phyloP scores from a whole-genome alignment of 2,113 vertebrate species.

The Catharus bicknelli region DNA sequence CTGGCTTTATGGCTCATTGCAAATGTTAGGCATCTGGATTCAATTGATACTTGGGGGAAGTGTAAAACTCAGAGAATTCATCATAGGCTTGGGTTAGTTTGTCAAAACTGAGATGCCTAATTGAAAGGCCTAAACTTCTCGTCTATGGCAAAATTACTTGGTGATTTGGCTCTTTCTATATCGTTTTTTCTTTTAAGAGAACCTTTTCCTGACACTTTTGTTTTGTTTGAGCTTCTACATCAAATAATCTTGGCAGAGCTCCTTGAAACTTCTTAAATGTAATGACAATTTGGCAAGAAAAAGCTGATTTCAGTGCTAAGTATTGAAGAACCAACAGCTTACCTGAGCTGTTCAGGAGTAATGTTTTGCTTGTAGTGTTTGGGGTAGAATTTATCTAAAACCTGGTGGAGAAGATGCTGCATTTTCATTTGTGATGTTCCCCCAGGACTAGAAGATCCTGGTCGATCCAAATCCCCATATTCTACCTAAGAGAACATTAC shows the following conservation, averaged over 20 bases:
- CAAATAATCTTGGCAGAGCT: background rate
- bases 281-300: background rate
- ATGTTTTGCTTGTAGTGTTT: constrained; percentile 84
- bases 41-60: background rate
- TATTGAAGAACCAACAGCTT: background rate
- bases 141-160: background rate
- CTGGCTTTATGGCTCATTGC: background rate
- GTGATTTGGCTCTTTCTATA: background rate
- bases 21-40: background rate
- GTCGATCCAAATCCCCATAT: constrained; percentile 82
- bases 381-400: constrained; percentile 87
- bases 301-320: background rate
- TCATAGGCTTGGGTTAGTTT: background rate
- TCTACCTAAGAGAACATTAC: constrained; percentile 74
- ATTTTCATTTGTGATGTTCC: constrained; percentile 77
- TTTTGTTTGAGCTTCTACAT: background rate
- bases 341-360: constrained; percentile 83
- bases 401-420: constrained; percentile 84
- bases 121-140: background rate
- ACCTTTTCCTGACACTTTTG: background rate
- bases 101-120: background rate
- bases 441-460: constrained; percentile 68
- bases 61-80: background rate
- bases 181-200: background rate
- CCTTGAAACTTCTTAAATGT: background rate